Conservation (phyloP, 2,797 vertebrate genomes). For the Argentina silus region DNA sequence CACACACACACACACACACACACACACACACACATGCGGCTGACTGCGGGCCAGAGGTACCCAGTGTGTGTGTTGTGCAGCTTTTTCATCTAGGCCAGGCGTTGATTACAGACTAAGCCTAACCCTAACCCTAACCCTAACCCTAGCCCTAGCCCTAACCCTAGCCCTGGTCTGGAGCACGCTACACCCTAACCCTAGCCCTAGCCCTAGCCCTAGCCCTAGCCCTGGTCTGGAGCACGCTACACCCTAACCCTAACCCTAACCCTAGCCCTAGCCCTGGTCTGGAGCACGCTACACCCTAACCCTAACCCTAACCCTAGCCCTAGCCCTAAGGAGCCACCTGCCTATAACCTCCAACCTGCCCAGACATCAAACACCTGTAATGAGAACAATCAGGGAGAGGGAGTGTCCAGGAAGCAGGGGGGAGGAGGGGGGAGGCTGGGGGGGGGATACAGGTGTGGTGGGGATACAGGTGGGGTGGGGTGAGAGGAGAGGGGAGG, state of each 20-base stretch:
- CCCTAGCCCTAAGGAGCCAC: constrained; percentile 68
- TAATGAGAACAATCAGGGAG: constrained; percentile 81
- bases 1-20: constrained; percentile 47
- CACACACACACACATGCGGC: constrained; percentile 50
- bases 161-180: too few species aligned
- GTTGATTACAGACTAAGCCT: constrained; percentile 81
- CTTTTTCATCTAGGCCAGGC: constrained; percentile 82
- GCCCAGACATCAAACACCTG: constrained; percentile 75
- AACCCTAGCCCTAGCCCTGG: too few species aligned
- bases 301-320: too few species aligned
- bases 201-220: too few species aligned
- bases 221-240: too few species aligned
- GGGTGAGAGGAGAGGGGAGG: background rate
- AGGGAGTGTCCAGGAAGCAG: constrained; percentile 80
- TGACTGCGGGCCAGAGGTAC: constrained; percentile 75
- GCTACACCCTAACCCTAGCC: too few species aligned
- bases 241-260: too few species aligned
- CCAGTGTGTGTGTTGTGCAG: constrained; percentile 76
- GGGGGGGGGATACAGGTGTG: constrained; percentile 46
- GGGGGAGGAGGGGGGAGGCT: constrained; percentile 72
- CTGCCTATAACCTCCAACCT: constrained; percentile 44
- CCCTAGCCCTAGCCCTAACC: too few species aligned
- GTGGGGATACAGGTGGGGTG: constrained; percentile 12
- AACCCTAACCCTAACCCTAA: constrained; percentile 72
- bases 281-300: too few species aligned